phyloP scores from a whole-genome alignment of 1,140 invertebrate species.

The Hetaerina americana region DNA sequence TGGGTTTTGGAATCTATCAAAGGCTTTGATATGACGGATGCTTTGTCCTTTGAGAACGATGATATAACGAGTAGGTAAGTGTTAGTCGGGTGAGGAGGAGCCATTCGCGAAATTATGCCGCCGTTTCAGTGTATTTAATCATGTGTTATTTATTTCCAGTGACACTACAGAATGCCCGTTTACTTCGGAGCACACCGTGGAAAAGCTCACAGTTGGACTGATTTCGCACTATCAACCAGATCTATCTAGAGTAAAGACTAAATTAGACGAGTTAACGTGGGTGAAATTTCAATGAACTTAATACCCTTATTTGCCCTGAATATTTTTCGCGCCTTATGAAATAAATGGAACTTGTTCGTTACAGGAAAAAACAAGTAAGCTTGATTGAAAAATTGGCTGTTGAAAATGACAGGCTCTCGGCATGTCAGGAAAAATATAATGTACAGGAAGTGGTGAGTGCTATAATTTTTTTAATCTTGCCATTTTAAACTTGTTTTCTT shows the following conservation, averaged over 20 bases:
- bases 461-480: background rate
- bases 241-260: constrained; percentile 11
- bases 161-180: too few species aligned
- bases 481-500: background rate
- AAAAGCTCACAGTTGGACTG: constrained; percentile 13
- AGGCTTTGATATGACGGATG: too few species aligned
- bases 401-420: constrained; percentile 16
- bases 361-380: constrained; percentile 14
- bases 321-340: background rate
- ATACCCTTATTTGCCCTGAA: constrained; percentile 7
- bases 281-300: constrained; percentile 6
- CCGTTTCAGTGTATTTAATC: too few species aligned
- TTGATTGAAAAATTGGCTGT: constrained; percentile 14
- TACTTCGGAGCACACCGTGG: background rate
- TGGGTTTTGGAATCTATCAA: too few species aligned
- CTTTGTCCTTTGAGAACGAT: too few species aligned
- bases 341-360: background rate
- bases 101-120: too few species aligned
- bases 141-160: too few species aligned
- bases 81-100: too few species aligned
- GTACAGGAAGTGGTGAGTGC: constrained; percentile 11
- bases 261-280: constrained; percentile 15
- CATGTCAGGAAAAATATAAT: constrained; percentile 7
- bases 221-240: constrained; percentile 12
- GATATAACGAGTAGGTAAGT: too few species aligned